Conservation (phyloP, 1,140 invertebrate genomes). For the Batillaria attramentaria region DNA sequence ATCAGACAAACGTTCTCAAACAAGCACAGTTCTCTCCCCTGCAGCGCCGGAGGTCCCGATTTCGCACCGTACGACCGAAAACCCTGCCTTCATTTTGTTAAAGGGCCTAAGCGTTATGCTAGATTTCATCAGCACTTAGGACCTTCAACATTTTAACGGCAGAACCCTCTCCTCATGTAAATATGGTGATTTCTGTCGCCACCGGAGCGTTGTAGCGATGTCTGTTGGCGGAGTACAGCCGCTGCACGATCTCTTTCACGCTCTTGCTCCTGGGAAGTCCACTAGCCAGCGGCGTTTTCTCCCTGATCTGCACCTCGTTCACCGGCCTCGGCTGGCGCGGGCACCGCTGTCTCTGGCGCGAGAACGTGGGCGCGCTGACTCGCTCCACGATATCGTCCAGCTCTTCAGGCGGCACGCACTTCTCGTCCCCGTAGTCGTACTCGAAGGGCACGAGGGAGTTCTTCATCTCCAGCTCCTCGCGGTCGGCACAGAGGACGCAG, state of each 20-base stretch:
- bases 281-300: constrained; percentile 33
- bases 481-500: constrained; percentile 33
- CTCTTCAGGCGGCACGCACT: constrained; percentile 20
- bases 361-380: constrained; percentile 31
- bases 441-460: constrained; percentile 38
- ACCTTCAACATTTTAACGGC: too few relatives aligned
- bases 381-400: constrained; percentile 31
- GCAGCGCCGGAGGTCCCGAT: too few relatives aligned
- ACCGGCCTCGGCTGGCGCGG: constrained; percentile 4
- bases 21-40: too few relatives aligned
- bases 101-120: too few relatives aligned
- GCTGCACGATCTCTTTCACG: constrained; percentile 35
- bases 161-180: background rate
- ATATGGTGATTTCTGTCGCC: constrained; percentile 12
- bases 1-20: too few relatives aligned
- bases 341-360: constrained; percentile 1
- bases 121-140: too few relatives aligned
- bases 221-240: constrained; percentile 27
- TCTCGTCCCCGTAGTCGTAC: constrained; percentile 35
- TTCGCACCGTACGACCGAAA: too few relatives aligned
- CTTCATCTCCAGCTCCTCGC: constrained; percentile 29
- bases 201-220: background rate
- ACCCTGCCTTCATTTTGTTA: too few relatives aligned
- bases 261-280: constrained; percentile 35
- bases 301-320: constrained; percentile 17